Conservation (phyloP, 2,113 vertebrate genomes). For the Chaetodon auriga region DNA sequence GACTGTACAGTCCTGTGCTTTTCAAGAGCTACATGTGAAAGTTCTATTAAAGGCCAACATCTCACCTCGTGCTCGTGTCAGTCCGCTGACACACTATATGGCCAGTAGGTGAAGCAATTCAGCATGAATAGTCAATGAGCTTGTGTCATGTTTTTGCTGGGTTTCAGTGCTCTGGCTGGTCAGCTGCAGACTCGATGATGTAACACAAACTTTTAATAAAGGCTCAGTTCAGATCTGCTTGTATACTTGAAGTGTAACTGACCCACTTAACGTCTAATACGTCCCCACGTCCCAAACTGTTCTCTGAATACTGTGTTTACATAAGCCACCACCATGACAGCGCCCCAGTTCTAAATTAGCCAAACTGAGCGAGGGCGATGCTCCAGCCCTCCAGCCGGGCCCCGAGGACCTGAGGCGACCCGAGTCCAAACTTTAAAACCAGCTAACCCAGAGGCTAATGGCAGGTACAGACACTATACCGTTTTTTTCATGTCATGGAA, state of each 20-base stretch:
- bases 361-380: not conserved
- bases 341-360: slow-evolving; percentile 34
- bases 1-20: slow-evolving; percentile 29
- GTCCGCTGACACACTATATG: not conserved
- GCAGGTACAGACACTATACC: not conserved
- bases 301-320: slow-evolving; percentile 11
- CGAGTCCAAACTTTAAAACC: slow-evolving; percentile 20
- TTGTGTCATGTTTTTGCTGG: not conserved
- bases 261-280: slow-evolving; percentile 3
- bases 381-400: slow-evolving; percentile 16
- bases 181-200: not conserved
- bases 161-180: not conserved
- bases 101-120: not conserved
- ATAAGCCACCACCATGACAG: slow-evolving; percentile 24
- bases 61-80: slow-evolving; percentile 3
- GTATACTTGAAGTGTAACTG: not conserved
- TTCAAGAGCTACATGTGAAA: slow-evolving; percentile 18
- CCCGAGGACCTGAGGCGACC: slow-evolving; percentile 6
- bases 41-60: slow-evolving; percentile 6
- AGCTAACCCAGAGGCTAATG: slow-evolving; percentile 13
- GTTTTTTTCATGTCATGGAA: no score
- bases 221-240: not conserved
- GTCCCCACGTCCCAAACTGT: not conserved
- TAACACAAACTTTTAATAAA: not conserved
- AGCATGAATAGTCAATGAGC: slow-evolving; percentile 8